phyloP scores from a whole-genome alignment of 2,797 vertebrate genomes.

The Eurystomus glaucurus region DNA sequence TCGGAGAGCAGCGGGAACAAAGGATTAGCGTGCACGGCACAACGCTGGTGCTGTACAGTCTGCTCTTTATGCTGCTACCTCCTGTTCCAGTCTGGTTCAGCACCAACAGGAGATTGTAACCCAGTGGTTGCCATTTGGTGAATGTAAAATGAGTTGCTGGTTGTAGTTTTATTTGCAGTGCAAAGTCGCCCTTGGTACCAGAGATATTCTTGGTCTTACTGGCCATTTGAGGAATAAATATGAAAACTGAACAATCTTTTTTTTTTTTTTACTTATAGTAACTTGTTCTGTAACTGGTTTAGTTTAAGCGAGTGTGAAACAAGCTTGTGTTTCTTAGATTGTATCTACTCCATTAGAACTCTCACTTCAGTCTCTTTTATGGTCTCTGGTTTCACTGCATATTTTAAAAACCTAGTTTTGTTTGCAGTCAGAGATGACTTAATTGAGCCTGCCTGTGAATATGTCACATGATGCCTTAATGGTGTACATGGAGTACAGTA shows the following conservation, averaged over 20 bases:
- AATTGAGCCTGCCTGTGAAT: conserved; percentile 36
- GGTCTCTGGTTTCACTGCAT: conserved; percentile 31
- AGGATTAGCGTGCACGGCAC: neutral
- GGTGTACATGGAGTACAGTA: conserved; percentile 26
- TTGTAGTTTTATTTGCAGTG: neutral
- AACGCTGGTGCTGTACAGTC: neutral
- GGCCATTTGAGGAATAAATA: neutral
- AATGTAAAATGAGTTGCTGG: neutral
- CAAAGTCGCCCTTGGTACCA: neutral
- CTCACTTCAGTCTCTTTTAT: conserved; percentile 12
- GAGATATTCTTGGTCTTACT: neutral
- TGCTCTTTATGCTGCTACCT: neutral
- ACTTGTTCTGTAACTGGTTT: neutral
- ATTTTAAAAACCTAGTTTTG: conserved; percentile 28
- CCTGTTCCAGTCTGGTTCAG: neutral
- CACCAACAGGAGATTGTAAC: neutral
- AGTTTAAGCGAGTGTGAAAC: neutral
- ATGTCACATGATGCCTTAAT: conserved; percentile 45
- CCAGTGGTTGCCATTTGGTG: neutral
- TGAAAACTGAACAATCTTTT: neutral
- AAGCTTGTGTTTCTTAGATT: neutral
- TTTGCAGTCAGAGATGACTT: conserved; percentile 31
- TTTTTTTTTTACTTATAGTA: neutral
- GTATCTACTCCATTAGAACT: neutral
- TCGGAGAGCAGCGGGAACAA: neutral